Base-by-base conservation (phyloP, 1,140 invertebrate genomes). In the Caenorhabditis tropicalis region DNA sequence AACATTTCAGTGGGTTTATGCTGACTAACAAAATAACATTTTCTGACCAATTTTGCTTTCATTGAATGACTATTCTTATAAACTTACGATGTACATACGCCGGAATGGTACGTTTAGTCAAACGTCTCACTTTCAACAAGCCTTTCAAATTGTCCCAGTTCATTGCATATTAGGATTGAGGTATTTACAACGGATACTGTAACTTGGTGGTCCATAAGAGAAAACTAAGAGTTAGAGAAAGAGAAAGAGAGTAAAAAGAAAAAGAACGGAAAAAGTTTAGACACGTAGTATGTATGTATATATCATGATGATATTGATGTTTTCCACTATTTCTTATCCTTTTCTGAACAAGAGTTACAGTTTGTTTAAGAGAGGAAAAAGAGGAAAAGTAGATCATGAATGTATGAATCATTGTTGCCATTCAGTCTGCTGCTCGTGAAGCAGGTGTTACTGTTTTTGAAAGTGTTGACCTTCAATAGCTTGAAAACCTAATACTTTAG, bases 81-180 rank as follows among this genome's bases (percentile, higher is more conserved):
- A 74, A 74, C 65, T 74, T 74, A 74, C 65, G 65, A 46, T 43
- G 65, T 4, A 74, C 43, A 27, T 74, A 74, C 36, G 65, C 65
- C 43, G 65, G 65, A 10, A 74, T 74, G n/a, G 65, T 74, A 74
- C 65, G 65, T 74, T 74, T 74, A 43, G 65, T 74, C 36, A 74
- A 74, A 74, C 65, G 65, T 24, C 65, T 74, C 36, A 36, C 43
- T 74, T 74, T 74, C 65, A 74, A 36, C 65, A 74, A 33, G 65
- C 65, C 36, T 74, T 74, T 74, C 65, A 74, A 24, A 43, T 33
- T 74, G 65, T 74, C 65, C 65, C 65, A 74, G n/a, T 74, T 74
- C 65, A 74, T 74, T 24, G 65, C 65, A 74, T 74, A 27, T 43
- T 74, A 43, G 36, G 65, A n/a, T 12, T 43, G 10, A 43, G 21